Evolutionary conservation across 2,888 invertebrate genomes (phyloP).

Genomic region (Netelia fuscicornis): DNA sequence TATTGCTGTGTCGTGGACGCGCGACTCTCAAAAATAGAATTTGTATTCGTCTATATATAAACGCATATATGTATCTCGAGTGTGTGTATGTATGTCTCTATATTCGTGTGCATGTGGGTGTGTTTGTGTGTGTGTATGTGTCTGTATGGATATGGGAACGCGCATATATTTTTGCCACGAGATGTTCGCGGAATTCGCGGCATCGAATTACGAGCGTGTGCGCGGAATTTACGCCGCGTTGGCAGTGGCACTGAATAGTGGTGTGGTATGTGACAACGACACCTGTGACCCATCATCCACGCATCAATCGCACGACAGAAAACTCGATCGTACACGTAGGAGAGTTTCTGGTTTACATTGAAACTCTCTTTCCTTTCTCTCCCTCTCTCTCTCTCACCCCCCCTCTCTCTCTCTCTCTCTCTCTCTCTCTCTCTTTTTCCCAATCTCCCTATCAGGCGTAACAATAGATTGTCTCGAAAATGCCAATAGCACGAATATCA

Average conservation of each 20-base stretch:
- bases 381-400: neutral
- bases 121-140: neutral
- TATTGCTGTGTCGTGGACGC: conserved; percentile 40
- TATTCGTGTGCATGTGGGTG: neutral
- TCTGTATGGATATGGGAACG: conserved; percentile 1
- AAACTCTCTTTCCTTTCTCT: neutral
- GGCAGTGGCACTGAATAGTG: conserved; percentile 42
- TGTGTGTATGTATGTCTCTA: neutral
- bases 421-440: no score
- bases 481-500: neutral
- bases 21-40: conserved; percentile 57
- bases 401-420: neutral
- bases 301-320: conserved; percentile 20
- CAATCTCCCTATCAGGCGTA: neutral
- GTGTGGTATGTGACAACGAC: conserved; percentile 32
- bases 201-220: conserved; percentile 50
- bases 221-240: conserved; percentile 49
- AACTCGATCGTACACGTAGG: conserved; percentile 6
- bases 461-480: neutral
- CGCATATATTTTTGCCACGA: conserved; percentile 31
- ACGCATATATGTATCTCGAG: neutral
- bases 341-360: neutral
- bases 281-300: conserved; percentile 40
- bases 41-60: conserved; percentile 8
- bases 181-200: conserved; percentile 31